Base-by-base conservation (phyloP, 2,113 vertebrate species). In the Leucosticte australis region DNA sequence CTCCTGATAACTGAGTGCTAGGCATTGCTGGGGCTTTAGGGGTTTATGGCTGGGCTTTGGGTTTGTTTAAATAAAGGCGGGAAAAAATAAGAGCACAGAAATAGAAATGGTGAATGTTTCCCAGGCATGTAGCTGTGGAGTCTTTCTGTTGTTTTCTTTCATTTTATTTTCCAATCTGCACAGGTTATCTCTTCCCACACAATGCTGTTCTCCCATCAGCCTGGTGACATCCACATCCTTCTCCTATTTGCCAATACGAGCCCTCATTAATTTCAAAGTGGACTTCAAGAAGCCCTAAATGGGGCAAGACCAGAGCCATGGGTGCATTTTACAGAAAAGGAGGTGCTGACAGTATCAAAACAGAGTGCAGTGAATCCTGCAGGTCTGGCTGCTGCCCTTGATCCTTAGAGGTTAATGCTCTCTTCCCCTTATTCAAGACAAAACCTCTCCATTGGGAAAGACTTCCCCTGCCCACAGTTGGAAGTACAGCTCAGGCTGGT, bases 31-130 rank as follows among this genome's bases (percentile, higher is more conserved):
- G 35, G 13, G 4, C 9, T 65, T 86, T 24, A 42, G 52, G 30
- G 49, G 15, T 33, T 64, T 71, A 9, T 50, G 31, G 26, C 14
- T 44, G 21, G 2, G 15, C 6, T 67, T 24, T 9, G 13, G 1
- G 3, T 1, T 18, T 37, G 19, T 39, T 59, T n/a, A 6, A 49
- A n/a, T 49, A 39, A 33, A 37, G 5, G 9, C 5, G 11, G 1
- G 3, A 4, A 27, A 19, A 73, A 37, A 55, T 10, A 47, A 7
- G 4, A 21, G 3, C 8, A 33, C 28, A 46, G 59, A 74, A 87
- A 33, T 37, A 5, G 9, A 52, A 75, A 41, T 42, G 7, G 6
- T 73, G 62, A 44, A 31, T 77, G 5, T 67, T 91, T 78, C 65
- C 19, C 22, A 31, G 26, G 10, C 62, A 21, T 8, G 7, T 17